Base-by-base conservation (phyloP, 2,797 vertebrate genomes). In the Falco biarmicus region DNA sequence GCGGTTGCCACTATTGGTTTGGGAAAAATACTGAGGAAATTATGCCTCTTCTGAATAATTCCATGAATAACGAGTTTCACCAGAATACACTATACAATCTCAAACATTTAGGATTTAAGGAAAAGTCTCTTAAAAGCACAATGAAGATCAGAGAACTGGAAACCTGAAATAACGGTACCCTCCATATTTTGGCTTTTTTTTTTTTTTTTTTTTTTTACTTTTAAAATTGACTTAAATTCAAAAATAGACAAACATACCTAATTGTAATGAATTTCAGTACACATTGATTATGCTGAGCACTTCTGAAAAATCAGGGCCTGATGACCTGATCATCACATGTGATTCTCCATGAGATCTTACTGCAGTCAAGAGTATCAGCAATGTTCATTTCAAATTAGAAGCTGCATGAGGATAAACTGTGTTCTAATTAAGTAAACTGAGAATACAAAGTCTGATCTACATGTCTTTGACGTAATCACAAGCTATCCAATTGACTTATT, bases 391-490 rank as follows among this genome's bases (percentile, higher is more conserved):
- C 31, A 73, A 64, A 89, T 86, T 73, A 91, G 76, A 78, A 81
- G 11, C 7, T 59, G 73, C 94, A 19, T 48, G 54, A 65, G 43
- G 69, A 65, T 43, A 86, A 92, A 94, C 6, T 63, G 51, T 43
- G 34, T 59, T 73, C 61, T 81, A 90, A 65, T 91, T 93, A 89
- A 89, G n/a, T 34, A 87, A 85, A 65, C 61, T 75, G 57, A 92
- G 84, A 84, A 81, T n/a, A 91, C 32, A 28, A 71, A 78, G 39
- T 59, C 73, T 80, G 68, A 64, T 78, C 50, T 68, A 63, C 15
- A 22, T 57, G 57, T 28, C 69, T 88, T 29, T 48, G 47, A 86
- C 73, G 47, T n/a, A 94, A 88, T 86, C 66, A 73, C 21, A 69
- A 66, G 8, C 14, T 78, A 41, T 20, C 17, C 51, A 89, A 51